phyloP scores from a whole-genome alignment of 2,797 vertebrate species.

The Sphaeramia orbicularis region DNA sequence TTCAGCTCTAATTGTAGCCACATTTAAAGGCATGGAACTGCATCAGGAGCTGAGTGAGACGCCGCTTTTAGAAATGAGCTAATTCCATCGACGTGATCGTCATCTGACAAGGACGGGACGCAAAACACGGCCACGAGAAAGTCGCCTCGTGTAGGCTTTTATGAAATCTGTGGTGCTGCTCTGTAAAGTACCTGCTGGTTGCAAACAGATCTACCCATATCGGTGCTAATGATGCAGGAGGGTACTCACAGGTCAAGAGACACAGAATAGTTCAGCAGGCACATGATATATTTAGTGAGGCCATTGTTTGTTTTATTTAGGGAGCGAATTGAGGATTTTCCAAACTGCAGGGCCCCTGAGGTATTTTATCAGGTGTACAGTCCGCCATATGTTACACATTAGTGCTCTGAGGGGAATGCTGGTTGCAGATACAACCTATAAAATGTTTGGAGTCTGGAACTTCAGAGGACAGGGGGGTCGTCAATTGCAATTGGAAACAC shows the following conservation, averaged over 20 bases:
- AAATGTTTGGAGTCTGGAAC: slow-evolving; percentile 76
- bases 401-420: slow-evolving; percentile 75
- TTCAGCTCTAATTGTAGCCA: slow-evolving; percentile 66
- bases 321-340: slow-evolving; percentile 86
- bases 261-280: slow-evolving; percentile 78
- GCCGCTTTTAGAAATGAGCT: slow-evolving; percentile 34
- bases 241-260: slow-evolving; percentile 75
- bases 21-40: slow-evolving; percentile 40
- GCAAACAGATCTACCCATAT: slow-evolving; percentile 34
- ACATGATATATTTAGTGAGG: slow-evolving; percentile 87
- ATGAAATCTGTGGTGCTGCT: slow-evolving; percentile 35
- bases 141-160: slow-evolving; percentile 22
- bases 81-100: slow-evolving; percentile 42
- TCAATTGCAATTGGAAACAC: slow-evolving; percentile 68
- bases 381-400: slow-evolving; percentile 84
- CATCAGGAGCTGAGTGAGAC: background rate
- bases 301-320: slow-evolving; percentile 88
- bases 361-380: slow-evolving; percentile 89
- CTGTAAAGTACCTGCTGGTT: slow-evolving; percentile 48
- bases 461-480: slow-evolving; percentile 63
- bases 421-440: slow-evolving; percentile 76
- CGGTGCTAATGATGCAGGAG: slow-evolving; percentile 65
- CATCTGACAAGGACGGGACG: slow-evolving; percentile 25
- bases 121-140: slow-evolving; percentile 13
- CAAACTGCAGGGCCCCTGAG: slow-evolving; percentile 84